Conservation (phyloP, 1,140 invertebrate genomes). For the Drosophila watanabei region DNA sequence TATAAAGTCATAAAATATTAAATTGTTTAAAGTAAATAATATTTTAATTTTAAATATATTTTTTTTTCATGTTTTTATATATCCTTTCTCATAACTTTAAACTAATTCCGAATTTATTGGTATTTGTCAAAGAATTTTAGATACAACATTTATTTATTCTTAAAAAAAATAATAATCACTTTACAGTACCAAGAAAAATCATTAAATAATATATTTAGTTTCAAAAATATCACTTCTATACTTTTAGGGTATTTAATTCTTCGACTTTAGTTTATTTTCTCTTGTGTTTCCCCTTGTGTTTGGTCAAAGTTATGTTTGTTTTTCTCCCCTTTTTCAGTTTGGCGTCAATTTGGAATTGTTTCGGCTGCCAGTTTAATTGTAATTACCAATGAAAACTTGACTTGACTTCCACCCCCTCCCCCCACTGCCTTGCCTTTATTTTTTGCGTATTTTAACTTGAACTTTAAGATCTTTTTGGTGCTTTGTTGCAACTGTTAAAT, state of each 20-base stretch:
- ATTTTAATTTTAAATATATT: no score
- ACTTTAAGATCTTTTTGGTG: slow-evolving; percentile 45
- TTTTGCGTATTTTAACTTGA: slow-evolving; percentile 1
- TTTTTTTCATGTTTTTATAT: no score
- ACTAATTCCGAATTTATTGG: no score
- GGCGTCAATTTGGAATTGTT: slow-evolving; percentile 30
- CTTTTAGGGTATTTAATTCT: not conserved
- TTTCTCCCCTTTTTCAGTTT: slow-evolving; percentile 10
- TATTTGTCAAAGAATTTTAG: no score
- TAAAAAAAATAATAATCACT: not conserved
- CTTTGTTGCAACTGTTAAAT: slow-evolving; percentile 67
- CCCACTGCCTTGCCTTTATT: slow-evolving; percentile 8
- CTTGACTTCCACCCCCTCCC: not conserved
- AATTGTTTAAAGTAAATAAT: no score
- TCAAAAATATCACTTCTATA: not conserved
- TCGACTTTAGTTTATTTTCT: not conserved
- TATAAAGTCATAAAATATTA: no score
- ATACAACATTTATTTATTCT: no score
- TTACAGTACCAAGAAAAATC: not conserved
- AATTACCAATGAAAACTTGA: slow-evolving; percentile 27
- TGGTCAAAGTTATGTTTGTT: slow-evolving; percentile 23
- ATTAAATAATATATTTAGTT: not conserved
- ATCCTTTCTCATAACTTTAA: no score
- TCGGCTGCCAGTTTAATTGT: slow-evolving; percentile 39
- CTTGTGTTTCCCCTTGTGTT: not conserved